Base-by-base conservation (phyloP, 2,888 invertebrate genomes). In the Cremastinae sp. region DNA sequence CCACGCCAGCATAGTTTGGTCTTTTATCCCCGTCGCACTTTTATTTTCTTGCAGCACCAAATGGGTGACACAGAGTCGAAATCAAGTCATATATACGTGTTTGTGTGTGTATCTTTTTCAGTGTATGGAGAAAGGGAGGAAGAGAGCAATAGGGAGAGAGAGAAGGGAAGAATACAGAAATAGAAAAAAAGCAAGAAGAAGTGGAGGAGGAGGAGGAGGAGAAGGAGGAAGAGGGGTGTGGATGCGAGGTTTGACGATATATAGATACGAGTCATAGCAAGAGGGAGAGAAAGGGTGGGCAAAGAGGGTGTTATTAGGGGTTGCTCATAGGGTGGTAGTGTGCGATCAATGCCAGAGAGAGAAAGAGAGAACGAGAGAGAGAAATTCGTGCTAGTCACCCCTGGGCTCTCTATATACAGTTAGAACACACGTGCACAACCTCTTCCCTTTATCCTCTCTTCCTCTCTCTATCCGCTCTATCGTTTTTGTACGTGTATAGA, bases 261-360 rank as follows among this genome's bases (percentile, higher is more conserved):
- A 45, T 43, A 61, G 66, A 55, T 28, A 28, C 28, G 28, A 28
- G 28, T 28, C 28, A 61, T 59, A 69, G 65, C 70, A 65, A 72
- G 71, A 69, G 82, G 83, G 78, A 74, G 28, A 28, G 77, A 73
- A 80, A 80, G 82, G 80, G 81, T 70, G 79, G 78, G 78, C 74
- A 80, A 28, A 80, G 83, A 81, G 83, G 82, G 84, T 84, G 87
- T 88, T 89, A 88, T 89, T 89, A 89, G 87, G 88, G 89, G 87
- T 86, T 87, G 87, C 87, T 87, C 88, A 87, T 88, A 84, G 88
- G 89, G 89, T 86, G 88, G 87, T 83, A 84, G 82, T 81, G 84
- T 81, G 84, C 89, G 88, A 89, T 89, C 89, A 87, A 89, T 89
- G 88, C 88, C 84, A 84, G 85, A 81, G 88, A 88, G 88, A 28